A percentile compares a stretch with the other conserved stretches of the same genome.
Evolutionary conservation across 2,797 vertebrate species (phyloP).

Genomic region (Tolypeutes matacus): DNA sequence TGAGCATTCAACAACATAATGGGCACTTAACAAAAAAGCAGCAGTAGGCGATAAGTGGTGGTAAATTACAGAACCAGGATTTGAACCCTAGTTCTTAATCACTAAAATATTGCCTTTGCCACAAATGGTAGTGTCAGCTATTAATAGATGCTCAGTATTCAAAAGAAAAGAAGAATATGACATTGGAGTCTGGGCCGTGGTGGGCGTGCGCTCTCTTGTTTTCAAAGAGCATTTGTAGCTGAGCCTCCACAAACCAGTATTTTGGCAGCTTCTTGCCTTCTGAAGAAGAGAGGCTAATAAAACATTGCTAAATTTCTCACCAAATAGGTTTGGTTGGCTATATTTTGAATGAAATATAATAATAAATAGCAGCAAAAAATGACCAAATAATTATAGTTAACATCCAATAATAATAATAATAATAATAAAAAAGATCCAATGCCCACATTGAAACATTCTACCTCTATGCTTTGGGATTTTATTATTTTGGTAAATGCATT

Average conservation of each 20-base stretch:
- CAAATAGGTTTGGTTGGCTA: background rate
- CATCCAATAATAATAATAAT: background rate
- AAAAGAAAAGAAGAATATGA: background rate
- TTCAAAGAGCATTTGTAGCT: background rate
- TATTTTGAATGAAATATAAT: background rate
- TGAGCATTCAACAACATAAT: background rate
- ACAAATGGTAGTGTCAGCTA: background rate
- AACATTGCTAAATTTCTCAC: background rate
- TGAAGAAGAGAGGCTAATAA: background rate
- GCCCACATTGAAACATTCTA: background rate
- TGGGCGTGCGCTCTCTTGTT: background rate
- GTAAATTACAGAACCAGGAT: conserved; percentile 44
- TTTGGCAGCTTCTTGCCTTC: background rate
- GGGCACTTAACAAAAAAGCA: conserved; percentile 26
- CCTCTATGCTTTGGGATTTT: background rate
- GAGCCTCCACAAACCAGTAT: background rate
- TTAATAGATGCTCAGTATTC: background rate
- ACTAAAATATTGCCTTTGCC: conserved; percentile 13
- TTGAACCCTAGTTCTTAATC: background rate
- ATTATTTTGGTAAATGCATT: conserved; percentile 16
- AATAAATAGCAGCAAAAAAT: background rate
- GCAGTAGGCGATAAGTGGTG: background rate
- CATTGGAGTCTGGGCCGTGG: accelerated
- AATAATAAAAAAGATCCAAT: background rate
- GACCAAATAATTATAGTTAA: background rate